These are phyloP conservation scores for Selenia dentaria DNA, from an alignment of 2,888 invertebrate species.

Conservation along the genomic window DNA sequence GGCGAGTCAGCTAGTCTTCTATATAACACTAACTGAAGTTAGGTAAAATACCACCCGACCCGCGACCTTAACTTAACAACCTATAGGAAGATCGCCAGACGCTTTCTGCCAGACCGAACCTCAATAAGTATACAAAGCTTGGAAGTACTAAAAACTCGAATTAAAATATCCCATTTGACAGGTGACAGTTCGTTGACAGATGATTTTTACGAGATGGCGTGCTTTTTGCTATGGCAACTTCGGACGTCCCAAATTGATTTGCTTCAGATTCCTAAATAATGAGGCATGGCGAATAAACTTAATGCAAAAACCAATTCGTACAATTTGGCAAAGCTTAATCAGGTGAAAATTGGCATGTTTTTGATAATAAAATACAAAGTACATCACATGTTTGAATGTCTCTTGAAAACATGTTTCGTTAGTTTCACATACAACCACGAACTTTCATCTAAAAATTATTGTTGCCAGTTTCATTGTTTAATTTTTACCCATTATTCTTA, in stretches of 20 bases:
- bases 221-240: conserved; percentile 37
- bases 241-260: conserved; percentile 37
- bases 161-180: conserved; percentile 65
- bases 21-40: no score
- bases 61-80: neutral
- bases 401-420: no score
- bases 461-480: no score
- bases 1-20: no score
- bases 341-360: conserved; percentile 1
- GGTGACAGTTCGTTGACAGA: conserved; percentile 59
- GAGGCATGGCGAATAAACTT: conserved; percentile 21
- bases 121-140: conserved; percentile 1
- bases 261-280: conserved; percentile 32
- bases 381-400: no score
- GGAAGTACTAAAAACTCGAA: conserved; percentile 45
- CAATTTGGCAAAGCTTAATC: conserved; percentile 16
- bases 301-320: conserved; percentile 15
- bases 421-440: no score
- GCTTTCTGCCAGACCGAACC: conserved; percentile 11
- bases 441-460: no score
- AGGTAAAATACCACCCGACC: no score
- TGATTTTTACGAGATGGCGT: conserved; percentile 40
- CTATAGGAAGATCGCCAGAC: conserved; percentile 10
- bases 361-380: neutral
- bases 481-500: no score